Conservation (phyloP, 2,797 vertebrate genomes). For the Crocodylus rhombifer region DNA sequence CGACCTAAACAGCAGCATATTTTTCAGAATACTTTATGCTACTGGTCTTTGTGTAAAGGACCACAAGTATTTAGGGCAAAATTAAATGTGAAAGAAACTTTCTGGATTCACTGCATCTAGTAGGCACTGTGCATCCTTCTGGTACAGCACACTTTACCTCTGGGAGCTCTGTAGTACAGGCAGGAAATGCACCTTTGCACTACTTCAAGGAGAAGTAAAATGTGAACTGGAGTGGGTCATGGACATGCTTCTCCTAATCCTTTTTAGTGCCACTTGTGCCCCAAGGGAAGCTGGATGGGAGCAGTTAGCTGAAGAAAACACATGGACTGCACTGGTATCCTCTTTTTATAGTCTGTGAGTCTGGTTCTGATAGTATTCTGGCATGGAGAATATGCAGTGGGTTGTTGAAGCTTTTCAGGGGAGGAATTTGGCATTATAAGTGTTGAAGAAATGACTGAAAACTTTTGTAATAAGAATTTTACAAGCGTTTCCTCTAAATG, state of each 20-base stretch:
- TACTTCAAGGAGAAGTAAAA: neutral
- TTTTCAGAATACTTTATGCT: neutral
- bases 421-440: neutral
- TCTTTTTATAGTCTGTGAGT: rapidly evolving
- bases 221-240: neutral
- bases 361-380: rapidly evolving
- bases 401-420: neutral
- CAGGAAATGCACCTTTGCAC: neutral
- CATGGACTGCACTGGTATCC: rapidly evolving
- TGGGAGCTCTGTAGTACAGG: rapidly evolving
- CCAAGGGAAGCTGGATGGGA: rapidly evolving
- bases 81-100: rapidly evolving
- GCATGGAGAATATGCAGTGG: rapidly evolving
- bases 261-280: neutral
- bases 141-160: rapidly evolving
- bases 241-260: neutral
- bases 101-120: neutral
- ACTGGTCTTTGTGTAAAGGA: neutral
- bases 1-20: neutral
- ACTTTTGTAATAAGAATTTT: neutral
- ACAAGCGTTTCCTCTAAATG: neutral
- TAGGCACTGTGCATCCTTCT: neutral
- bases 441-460: neutral
- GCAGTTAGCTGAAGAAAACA: rapidly evolving
- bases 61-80: neutral